Evolutionary conservation across 1,140 invertebrate species (phyloP), one percentile per base, ranked within the genome.

Genomic region (Drosophila takahashii): DNA sequence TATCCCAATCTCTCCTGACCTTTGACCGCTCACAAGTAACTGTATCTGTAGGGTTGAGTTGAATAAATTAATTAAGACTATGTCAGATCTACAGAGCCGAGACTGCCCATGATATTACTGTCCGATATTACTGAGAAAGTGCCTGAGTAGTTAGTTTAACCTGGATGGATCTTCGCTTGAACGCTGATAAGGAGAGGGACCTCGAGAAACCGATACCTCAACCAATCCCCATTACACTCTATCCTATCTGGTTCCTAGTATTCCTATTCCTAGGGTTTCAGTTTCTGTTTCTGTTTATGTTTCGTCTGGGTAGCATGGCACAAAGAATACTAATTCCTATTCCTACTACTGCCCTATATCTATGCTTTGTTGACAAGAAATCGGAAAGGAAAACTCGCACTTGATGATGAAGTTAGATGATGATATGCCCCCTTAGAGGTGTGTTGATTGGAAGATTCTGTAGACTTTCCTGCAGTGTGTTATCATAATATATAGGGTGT

Each of bases 51-150:
- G 29, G 39, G 42, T 73, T 65, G 56, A 81, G 42, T 73, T 65
- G 56, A 81, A 78, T 81, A 81, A 81, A 74, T 81, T 62, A 81
- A 67, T 77, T 77, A 80, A 61, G 73, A 75, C 54, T 84, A 84
- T 26, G 48, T 45, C 62, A 47, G 77, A 79, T 64, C 76, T 79
- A 64, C 58, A 37, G 34, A 27, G 32, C 45, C 41, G 29, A 34
- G 27, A 15, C 37, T 57, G 39, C 39, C 39, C 27, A 16, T 18
- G 15, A 22, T 7, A 10, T 32, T 27, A n/a, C 4, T 22, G 18
- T 27, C 22, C 22, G 45, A 47, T 42, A 16, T 29, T 29, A 26
- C 32, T 53, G 41, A 22, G 22, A 64, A 44, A 37, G 42, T 22
- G 42, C 42, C 42, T 22, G 18, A 22, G 18, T 45, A 45, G 27